These are phyloP conservation scores for Megalops cyprinoides DNA, from an alignment of 2,797 vertebrate genomes.

Conservation along the genomic window DNA sequence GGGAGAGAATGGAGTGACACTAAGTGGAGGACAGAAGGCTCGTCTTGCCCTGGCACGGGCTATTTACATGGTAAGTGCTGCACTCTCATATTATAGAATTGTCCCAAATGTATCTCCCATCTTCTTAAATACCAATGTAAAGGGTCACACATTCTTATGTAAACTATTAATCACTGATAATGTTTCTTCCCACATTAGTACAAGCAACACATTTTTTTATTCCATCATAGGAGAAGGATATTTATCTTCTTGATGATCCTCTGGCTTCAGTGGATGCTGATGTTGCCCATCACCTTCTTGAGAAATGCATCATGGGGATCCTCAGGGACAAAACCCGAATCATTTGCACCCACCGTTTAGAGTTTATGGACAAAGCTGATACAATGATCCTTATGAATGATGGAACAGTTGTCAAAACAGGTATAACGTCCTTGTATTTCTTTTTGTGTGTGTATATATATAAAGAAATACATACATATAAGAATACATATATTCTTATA, in stretches of 20 bases:
- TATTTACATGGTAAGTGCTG: constrained; percentile 85
- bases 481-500: background rate
- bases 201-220: background rate
- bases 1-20: constrained; percentile 93
- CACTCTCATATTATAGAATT: background rate
- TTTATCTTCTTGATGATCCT: constrained; percentile 95
- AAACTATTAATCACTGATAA: too few relatives aligned
- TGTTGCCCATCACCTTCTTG: constrained; percentile 89
- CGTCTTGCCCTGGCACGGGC: constrained; percentile 92
- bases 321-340: constrained; percentile 86
- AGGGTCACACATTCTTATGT: too few relatives aligned
- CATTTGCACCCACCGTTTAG: constrained; percentile 91
- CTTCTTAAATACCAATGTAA: too few relatives aligned
- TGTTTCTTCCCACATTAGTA: background rate
- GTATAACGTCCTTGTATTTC: constrained; percentile 61
- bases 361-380: constrained; percentile 86
- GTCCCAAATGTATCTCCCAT: background rate
- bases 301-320: constrained; percentile 84
- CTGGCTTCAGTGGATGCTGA: constrained; percentile 92
- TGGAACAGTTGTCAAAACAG: constrained; percentile 81
- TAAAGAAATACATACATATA: too few relatives aligned
- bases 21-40: constrained; percentile 96
- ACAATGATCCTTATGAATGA: constrained; percentile 85
- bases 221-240: constrained; percentile 82
- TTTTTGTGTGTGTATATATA: background rate